Percentiles rank a stretch among this genome's conserved stretches.
These are phyloP conservation scores for Napeogenes sylphis DNA, from an alignment of 2,888 invertebrate genomes.

Conservation along the genomic window DNA sequence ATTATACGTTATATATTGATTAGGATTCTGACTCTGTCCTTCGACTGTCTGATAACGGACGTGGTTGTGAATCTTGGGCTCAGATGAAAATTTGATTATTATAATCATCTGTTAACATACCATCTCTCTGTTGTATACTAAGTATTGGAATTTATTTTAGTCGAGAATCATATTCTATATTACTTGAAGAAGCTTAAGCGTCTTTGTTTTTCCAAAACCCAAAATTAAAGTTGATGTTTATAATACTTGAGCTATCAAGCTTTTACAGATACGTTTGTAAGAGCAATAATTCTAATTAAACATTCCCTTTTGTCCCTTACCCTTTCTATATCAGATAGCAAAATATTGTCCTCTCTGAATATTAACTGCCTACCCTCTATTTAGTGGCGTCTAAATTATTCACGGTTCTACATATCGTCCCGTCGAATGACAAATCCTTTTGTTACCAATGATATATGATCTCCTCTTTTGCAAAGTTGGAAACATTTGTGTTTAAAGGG, in stretches of 20 bases:
- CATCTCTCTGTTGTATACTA: no score
- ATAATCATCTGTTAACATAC: no score
- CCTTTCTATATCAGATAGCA: slow-evolving; percentile 52
- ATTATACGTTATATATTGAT: slow-evolving; percentile 29
- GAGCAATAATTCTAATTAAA: slow-evolving; percentile 48
- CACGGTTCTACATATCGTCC: slow-evolving; percentile 62
- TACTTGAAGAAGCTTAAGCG: not conserved
- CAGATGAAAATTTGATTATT: no score
- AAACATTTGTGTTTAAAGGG: slow-evolving; percentile 10
- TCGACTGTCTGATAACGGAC: slow-evolving; percentile 3
- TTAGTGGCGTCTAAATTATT: slow-evolving; percentile 68
- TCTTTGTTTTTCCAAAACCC: not conserved
- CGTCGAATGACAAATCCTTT: slow-evolving; percentile 50
- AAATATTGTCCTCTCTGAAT: slow-evolving; percentile 69
- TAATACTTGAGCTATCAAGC: slow-evolving; percentile 7
- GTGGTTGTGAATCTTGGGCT: not conserved
- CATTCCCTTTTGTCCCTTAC: slow-evolving; percentile 52
- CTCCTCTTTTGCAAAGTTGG: slow-evolving; percentile 15
- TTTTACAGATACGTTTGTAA: slow-evolving; percentile 12
- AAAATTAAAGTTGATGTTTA: slow-evolving; percentile 1
- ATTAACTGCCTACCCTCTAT: slow-evolving; percentile 65
- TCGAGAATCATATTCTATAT: no score
- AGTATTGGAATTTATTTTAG: no score
- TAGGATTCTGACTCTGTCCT: slow-evolving; percentile 15
- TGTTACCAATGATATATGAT: slow-evolving; percentile 34